Evolutionary conservation across 2,888 invertebrate species (phyloP), one percentile per base, ranked within the genome.

Genomic region (Platerodrilus igneus): DNA sequence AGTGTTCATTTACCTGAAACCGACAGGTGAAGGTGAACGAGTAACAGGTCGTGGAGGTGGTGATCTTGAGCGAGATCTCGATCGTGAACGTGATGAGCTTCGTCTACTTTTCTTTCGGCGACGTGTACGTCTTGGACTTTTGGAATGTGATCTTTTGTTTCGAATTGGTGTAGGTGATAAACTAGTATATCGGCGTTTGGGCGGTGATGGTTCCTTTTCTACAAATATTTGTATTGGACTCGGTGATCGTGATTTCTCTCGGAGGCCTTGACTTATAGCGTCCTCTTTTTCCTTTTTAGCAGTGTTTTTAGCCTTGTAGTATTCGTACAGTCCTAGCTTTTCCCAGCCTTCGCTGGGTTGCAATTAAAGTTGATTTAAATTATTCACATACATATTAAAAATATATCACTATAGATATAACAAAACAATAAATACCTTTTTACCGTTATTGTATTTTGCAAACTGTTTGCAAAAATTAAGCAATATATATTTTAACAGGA

Each of bases 291-390:
- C 81, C 62, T 89, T 90, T 52, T 84, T 81, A 2, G 94, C 92
- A 42, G 83, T 79, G 66, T 92, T 89, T 70, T 97, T 99, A 4
- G 93, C 91, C 71, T 93, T 92, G 71, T 92, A 96, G 71, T 94
- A 99, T 70, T 99, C 97, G 67, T 94, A 95, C 37, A 99, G 75
- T 47, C 94, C 96, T 60, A 96, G 75, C 69, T 93, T 93, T 68
- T 99, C 99, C 97, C 97, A 99, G 17, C 97, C 97, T 68, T 97
- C 96, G 67, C 86, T 86, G 45, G 40, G 39, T 39, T 28, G 39
- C 31, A 39, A 39, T 34, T 34, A 17, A 34, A 33, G 29, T 39
- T 39, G 35, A 44, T 35, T 44, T 38, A 39, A 44, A n/a, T n/a
- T n/a, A n/a, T n/a, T n/a, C n/a, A n/a, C n/a, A n/a, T n/a, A n/a